Evolutionary conservation across 2,113 vertebrate species (phyloP), one percentile per base, ranked within the genome.

Genomic region (Alaudala cheleensis): DNA sequence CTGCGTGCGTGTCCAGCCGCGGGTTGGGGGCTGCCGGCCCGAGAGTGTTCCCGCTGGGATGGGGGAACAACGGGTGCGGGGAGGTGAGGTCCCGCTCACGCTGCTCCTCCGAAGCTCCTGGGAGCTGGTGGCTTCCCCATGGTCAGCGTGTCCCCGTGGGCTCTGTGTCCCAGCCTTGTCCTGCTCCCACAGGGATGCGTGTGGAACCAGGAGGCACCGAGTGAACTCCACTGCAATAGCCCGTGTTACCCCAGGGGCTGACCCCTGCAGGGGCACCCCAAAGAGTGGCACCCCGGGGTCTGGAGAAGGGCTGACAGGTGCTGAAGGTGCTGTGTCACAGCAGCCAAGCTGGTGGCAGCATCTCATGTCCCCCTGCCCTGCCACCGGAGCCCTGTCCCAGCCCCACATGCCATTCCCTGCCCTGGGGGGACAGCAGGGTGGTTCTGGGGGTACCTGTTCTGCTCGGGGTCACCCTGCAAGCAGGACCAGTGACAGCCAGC

Each of bases 361-460:
- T n/a, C 45, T 60, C 4, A 0, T 15, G 44, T 53, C 12, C 34
- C 45, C 23, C 12, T 6, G 33, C 23, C 10, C 23, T 29, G 54
- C 37, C 58, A 16, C 8, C 4, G 0, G 60, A 40, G 12, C 16
- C 34, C 22, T 3, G 1, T 21, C 28, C 50, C 72, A 72, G 53
- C 49, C 21, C 22, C 1, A 1, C 2, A 1, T 0, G 0, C 20
- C 40, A 22, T 64, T n/a, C 49, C 31, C 40, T 34, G 5, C 1
- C 0, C n/a, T 10, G 62, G 25, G 40, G 45, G 65, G 6, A 8
- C 58, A 44, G 7, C 14, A 6, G 17, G 33, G 44, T 69, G 74
- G 24, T 60, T 56, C 45, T 45, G 58, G n/a, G 40, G n/a, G 15
- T 42, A 5, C 76, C 58, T 24, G 51, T 74, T 22, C 61, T 74